A percentile compares a stretch with the other conserved stretches of the same genome.
phyloP scores from a whole-genome alignment of 2,113 vertebrate species.

The Cinclus mexicanus region DNA sequence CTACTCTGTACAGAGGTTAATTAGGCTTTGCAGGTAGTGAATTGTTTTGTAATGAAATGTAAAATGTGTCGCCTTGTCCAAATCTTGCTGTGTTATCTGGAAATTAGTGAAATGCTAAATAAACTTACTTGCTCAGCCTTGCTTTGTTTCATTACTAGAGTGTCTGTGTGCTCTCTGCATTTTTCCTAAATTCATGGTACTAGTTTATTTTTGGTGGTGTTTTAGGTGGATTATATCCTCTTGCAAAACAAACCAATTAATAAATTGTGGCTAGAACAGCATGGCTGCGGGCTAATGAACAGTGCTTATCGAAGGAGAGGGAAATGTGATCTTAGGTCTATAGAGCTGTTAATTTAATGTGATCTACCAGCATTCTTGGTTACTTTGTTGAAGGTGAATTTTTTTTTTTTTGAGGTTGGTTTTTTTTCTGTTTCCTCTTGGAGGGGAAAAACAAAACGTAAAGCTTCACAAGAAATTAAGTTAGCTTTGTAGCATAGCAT shows the following conservation, averaged over 20 bases:
- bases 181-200: neutral
- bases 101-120: neutral
- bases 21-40: neutral
- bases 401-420: neutral
- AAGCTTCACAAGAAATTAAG: neutral
- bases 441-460: neutral
- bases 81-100: neutral
- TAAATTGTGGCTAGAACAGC: neutral
- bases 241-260: neutral
- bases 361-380: neutral
- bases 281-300: neutral
- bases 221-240: neutral
- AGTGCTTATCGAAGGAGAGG: constrained; percentile 18
- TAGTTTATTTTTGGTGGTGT: neutral
- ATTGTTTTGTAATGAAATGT: neutral
- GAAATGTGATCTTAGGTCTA: constrained; percentile 14
- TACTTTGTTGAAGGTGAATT: neutral
- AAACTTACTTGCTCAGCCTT: neutral
- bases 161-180: neutral
- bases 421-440: neutral
- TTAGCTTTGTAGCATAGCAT: neutral
- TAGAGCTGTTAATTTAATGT: constrained; percentile 49
- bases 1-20: neutral
- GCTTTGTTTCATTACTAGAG: neutral
- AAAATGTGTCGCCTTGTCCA: neutral